Conservation (phyloP, 2,797 vertebrate species). For the Coilia nasus region DNA sequence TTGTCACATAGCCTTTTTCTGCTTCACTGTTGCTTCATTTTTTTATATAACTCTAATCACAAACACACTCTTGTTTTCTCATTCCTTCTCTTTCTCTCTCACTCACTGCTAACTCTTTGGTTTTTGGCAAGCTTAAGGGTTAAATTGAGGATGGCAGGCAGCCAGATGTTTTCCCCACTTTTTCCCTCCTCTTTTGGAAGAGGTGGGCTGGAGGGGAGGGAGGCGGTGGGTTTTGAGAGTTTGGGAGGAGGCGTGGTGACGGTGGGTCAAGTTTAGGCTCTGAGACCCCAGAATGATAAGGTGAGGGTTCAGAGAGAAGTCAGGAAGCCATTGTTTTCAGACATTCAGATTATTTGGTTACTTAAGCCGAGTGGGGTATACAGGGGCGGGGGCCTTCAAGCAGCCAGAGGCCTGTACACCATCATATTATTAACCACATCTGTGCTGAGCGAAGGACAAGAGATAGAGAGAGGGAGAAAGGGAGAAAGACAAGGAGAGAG, state of each 20-base stretch:
- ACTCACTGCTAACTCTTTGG: slow-evolving; percentile 54
- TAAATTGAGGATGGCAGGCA: slow-evolving; percentile 67
- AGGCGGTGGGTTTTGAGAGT: not conserved
- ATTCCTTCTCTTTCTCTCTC: slow-evolving; percentile 53
- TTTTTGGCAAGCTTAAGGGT: slow-evolving; percentile 61
- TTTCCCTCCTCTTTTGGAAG: not conserved
- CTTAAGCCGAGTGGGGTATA: slow-evolving; percentile 68
- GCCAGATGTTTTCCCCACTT: slow-evolving; percentile 57
- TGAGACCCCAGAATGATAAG: slow-evolving; percentile 69
- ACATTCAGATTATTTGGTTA: slow-evolving; percentile 81
- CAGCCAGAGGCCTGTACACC: slow-evolving; percentile 64
- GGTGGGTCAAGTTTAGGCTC: slow-evolving; percentile 76
- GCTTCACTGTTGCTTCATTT: not conserved
- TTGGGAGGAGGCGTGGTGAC: slow-evolving; percentile 32
- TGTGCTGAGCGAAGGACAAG: slow-evolving; percentile 57
- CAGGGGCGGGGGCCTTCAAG: slow-evolving; percentile 35
- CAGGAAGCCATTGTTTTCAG: slow-evolving; percentile 81
- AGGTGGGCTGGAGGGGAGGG: not conserved
- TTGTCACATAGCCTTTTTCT: not conserved
- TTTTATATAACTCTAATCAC: not conserved
- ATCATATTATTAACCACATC: slow-evolving; percentile 73
- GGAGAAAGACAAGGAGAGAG: not conserved
- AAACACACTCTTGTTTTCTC: slow-evolving; percentile 7
- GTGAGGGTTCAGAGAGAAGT: slow-evolving; percentile 75
- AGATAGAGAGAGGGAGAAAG: not conserved